phyloP scores from a whole-genome alignment of 37 sponge, comb jelly and placozoan species.

The Aplysina aerophoba region DNA sequence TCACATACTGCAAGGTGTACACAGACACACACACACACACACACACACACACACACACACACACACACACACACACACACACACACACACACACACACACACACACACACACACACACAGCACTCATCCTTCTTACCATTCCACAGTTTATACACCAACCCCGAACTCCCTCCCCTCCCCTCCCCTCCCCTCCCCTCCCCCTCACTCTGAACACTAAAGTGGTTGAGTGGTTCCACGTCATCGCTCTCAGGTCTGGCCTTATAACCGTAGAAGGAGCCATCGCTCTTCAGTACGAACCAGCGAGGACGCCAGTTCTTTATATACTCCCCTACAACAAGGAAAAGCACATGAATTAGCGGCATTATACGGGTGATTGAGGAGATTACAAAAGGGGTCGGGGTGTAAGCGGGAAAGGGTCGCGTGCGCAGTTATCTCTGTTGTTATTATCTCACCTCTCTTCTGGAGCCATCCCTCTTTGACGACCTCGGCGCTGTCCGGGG shows the following conservation, averaged over 20 bases:
- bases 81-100: constrained; percentile 1
- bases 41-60: no score
- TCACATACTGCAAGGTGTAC: no score
- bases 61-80: constrained; percentile 13
- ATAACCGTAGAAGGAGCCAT: constrained; percentile 89
- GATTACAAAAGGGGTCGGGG: neutral
- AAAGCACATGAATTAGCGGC: neutral
- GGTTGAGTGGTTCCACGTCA: constrained; percentile 72
- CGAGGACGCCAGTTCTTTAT: constrained; percentile 97
- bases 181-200: neutral
- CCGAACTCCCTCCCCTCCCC: neutral
- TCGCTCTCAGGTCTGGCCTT: constrained; percentile 70
- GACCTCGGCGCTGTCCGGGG: constrained; percentile 15
- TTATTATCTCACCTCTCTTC: constrained; percentile 81
- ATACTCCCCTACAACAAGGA: constrained; percentile 88
- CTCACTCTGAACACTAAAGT: constrained; percentile 88
- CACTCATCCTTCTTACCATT: neutral
- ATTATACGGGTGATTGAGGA: neutral
- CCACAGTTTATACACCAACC: neutral
- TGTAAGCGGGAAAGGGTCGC: neutral
- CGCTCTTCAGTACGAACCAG: constrained; percentile 83
- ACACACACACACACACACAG: neutral
- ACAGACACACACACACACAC: no score
- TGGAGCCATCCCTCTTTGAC: constrained; percentile 94
- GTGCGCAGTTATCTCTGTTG: neutral